phyloP scores from a whole-genome alignment of 2,888 invertebrate species.

The Allolobophora icterica region DNA sequence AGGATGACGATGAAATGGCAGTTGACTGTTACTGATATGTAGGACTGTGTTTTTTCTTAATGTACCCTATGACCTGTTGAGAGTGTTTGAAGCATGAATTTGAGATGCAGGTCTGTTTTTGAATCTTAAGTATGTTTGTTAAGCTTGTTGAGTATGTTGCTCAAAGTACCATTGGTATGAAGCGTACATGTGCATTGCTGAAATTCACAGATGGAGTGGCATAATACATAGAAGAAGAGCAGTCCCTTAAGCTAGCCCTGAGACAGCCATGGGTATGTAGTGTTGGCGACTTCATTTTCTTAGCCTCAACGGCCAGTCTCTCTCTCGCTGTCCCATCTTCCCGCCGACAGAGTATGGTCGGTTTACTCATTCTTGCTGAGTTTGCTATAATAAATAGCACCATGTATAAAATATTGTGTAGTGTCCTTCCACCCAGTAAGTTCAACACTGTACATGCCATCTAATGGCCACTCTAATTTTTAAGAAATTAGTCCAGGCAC shows the following conservation, averaged over 20 bases:
- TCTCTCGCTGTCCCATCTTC: no score
- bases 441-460: neutral
- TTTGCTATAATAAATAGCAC: no score
- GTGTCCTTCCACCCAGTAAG: neutral
- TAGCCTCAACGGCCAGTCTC: no score
- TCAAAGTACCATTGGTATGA: neutral
- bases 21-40: conserved; percentile 19
- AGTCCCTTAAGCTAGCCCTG: no score
- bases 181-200: neutral
- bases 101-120: neutral
- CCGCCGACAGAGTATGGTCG: no score
- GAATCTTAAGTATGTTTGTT: neutral
- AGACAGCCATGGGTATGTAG: no score
- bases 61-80: neutral
- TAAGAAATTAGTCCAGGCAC: neutral
- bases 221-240: no score
- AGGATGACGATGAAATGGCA: neutral
- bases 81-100: neutral
- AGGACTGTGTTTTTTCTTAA: neutral
- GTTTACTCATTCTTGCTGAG: no score
- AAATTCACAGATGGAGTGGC: neutral
- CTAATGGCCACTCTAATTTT: neutral
- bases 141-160: neutral
- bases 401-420: neutral
- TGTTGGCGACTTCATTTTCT: no score